Conservation (phyloP, 2,113 vertebrate species). For the Cettia cetti region DNA sequence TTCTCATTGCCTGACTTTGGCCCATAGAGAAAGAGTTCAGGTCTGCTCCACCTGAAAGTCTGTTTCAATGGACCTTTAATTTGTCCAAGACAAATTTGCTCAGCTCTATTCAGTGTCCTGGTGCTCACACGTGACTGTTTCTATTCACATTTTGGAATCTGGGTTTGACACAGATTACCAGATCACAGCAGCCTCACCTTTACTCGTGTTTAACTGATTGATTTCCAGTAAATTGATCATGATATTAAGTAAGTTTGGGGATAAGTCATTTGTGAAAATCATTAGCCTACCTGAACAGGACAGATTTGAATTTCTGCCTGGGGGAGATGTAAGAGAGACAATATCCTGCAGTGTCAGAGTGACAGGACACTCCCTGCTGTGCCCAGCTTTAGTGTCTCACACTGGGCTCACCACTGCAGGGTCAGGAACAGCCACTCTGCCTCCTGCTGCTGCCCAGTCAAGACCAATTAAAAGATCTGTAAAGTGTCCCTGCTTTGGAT, state of each 20-base stretch:
- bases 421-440: background rate
- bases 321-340: background rate
- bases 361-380: background rate
- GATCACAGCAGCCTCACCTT: background rate
- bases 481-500: background rate
- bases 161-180: slow-evolving; percentile 11
- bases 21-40: background rate
- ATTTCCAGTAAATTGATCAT: background rate
- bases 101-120: background rate
- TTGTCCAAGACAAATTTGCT: background rate
- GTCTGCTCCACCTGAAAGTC: background rate
- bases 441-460: background rate
- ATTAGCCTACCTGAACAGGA: background rate
- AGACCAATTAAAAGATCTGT: background rate
- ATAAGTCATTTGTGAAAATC: background rate
- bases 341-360: background rate
- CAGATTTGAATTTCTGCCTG: slow-evolving; percentile 7
- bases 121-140: background rate
- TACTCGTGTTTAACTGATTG: background rate
- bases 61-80: background rate
- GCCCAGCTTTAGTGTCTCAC: background rate
- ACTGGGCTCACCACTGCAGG: background rate
- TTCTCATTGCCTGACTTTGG: background rate
- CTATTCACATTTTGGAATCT: background rate
- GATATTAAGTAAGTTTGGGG: background rate